Conservation (phyloP, 2,888 invertebrate genomes). For the Furcula furcula region DNA sequence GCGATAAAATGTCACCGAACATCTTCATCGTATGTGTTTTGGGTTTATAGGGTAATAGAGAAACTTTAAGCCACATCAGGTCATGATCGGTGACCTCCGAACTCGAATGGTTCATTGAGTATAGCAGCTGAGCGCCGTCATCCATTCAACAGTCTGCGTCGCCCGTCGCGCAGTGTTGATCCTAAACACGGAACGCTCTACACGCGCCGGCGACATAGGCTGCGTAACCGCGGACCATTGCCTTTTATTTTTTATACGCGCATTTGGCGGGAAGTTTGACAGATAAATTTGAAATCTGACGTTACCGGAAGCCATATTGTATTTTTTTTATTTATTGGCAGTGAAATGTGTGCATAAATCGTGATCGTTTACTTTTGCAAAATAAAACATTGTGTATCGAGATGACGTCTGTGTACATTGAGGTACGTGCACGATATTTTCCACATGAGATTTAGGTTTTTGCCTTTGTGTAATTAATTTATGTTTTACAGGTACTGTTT, state of each 20-base stretch:
- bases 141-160: slow-evolving; percentile 59
- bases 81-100: slow-evolving; percentile 75
- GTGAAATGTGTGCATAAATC: slow-evolving; percentile 70
- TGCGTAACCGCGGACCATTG: slow-evolving; percentile 52
- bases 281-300: slow-evolving; percentile 26
- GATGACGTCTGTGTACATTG: slow-evolving; percentile 73
- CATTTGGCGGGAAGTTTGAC: slow-evolving; percentile 66
- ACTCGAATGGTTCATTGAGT: slow-evolving; percentile 78
- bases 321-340: slow-evolving; percentile 12
- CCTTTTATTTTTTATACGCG: slow-evolving; percentile 48
- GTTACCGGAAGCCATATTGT: slow-evolving; percentile 16
- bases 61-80: slow-evolving; percentile 60
- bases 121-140: slow-evolving; percentile 65
- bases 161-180: slow-evolving; percentile 67
- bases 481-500: slow-evolving; percentile 39
- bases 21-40: slow-evolving; percentile 19
- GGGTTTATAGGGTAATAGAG: slow-evolving; percentile 59
- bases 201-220: slow-evolving; percentile 64
- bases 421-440: slow-evolving; percentile 78
- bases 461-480: slow-evolving; percentile 58
- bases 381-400: slow-evolving; percentile 53
- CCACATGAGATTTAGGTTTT: slow-evolving; percentile 67
- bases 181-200: slow-evolving; percentile 74
- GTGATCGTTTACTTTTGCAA: slow-evolving; percentile 52
- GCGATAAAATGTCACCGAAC: slow-evolving; percentile 16